Conservation (phyloP, 2,113 vertebrate species). For the Coreoperca whiteheadi region DNA sequence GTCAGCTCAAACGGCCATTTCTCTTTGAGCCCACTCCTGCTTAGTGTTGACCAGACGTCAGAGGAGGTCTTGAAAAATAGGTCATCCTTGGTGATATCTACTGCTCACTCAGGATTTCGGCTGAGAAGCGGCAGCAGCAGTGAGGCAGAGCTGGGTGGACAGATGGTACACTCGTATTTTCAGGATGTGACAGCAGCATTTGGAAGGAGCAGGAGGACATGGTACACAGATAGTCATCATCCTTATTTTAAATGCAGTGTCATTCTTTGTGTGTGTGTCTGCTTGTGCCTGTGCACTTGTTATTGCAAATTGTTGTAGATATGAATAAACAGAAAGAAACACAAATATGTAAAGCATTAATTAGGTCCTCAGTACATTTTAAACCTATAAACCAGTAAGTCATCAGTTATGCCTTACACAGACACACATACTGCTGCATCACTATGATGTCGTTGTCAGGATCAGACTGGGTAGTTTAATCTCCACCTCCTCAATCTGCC, state of each 20-base stretch:
- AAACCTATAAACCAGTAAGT: constrained; percentile 31
- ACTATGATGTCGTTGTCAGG: constrained; percentile 61
- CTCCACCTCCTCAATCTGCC: constrained; percentile 78
- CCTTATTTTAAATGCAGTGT: constrained; percentile 57
- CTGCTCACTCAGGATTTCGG: constrained; percentile 41
- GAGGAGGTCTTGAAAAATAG: constrained; percentile 5
- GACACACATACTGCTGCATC: constrained; percentile 57
- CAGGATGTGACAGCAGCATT: constrained; percentile 72
- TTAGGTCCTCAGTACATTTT: constrained; percentile 31
- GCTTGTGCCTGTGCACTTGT: constrained; percentile 10
- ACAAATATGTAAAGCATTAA: constrained; percentile 31
- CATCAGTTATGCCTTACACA: constrained; percentile 18
- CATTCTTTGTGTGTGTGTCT: neutral
- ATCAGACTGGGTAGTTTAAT: constrained; percentile 57
- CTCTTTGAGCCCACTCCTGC: neutral
- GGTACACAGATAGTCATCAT: constrained; percentile 65
- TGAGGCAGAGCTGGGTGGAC: constrained; percentile 59
- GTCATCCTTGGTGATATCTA: constrained; percentile 37
- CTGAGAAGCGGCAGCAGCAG: constrained; percentile 18
- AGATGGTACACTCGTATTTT: constrained; percentile 71
- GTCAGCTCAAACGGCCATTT: neutral
- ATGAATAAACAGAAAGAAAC: constrained; percentile 35
- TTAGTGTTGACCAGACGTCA: neutral
- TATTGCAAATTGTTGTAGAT: constrained; percentile 27
- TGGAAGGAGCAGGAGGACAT: constrained; percentile 58